Evolutionary conservation across 1,140 invertebrate species (phyloP).

Genomic region (Penaeus vannamei): DNA sequence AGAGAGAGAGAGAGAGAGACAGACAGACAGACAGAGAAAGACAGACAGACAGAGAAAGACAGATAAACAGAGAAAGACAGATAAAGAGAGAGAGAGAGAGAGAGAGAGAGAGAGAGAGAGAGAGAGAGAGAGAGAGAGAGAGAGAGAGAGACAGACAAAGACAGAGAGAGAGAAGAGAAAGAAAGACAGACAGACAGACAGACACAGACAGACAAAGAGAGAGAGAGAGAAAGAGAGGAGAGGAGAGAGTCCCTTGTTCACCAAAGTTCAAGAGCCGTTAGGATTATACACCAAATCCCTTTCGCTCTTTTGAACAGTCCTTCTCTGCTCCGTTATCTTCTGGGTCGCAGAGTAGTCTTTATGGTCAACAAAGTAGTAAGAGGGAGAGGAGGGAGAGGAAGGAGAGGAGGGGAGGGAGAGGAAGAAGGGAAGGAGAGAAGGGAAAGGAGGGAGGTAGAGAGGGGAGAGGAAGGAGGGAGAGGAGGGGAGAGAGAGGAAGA

Average conservation of each 20-base stretch:
- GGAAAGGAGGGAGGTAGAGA: background rate
- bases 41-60: background rate
- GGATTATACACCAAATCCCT: too few relatives aligned
- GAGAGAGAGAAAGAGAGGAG: too few relatives aligned
- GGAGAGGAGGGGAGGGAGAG: constrained; percentile 4
- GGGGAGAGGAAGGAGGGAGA: background rate
- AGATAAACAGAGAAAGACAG: background rate
- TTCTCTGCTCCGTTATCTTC: too few relatives aligned
- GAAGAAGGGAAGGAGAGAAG: background rate
- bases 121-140: background rate
- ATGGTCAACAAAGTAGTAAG: background rate
- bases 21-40: background rate
- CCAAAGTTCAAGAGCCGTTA: too few relatives aligned
- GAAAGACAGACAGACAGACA: too few relatives aligned
- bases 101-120: background rate
- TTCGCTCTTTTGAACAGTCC: too few relatives aligned
- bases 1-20: constrained; percentile 28
- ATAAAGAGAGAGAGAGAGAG: background rate
- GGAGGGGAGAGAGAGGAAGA: background rate
- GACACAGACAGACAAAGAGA: too few relatives aligned
- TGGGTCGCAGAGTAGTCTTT: too few relatives aligned
- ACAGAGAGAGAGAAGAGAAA: constrained; percentile 9
- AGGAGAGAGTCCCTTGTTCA: too few relatives aligned
- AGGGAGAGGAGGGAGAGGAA: background rate
- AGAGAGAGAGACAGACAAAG: constrained; percentile 4